Base-by-base conservation (phyloP, 2,113 vertebrate species). In the Chloropsis hardwickii region DNA sequence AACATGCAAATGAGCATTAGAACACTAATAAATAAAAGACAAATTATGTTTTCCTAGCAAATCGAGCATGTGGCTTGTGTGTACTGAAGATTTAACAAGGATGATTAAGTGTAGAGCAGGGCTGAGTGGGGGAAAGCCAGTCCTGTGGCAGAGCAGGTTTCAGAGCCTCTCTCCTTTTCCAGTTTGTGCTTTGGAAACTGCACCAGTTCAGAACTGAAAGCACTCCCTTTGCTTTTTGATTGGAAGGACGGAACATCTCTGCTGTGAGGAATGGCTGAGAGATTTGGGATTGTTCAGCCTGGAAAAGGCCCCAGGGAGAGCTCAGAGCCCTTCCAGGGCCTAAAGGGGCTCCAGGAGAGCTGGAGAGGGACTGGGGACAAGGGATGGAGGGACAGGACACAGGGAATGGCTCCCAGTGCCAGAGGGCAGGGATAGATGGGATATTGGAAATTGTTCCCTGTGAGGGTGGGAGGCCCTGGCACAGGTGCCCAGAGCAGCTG, bases 1-100 rank as follows among this genome's bases (percentile, higher is more conserved):
- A 85, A 54, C 48, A 11, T 2, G 3, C 47, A 95, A 91, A 56
- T 16, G 14, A 87, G 53, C 5, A 8, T 54, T 23, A 72, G 86
- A 33, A 1, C 57, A 9, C 44, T 57, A 77, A 90, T 90, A 93
- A 90, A 85, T 60, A 57, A 57, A 76, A 92, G 81, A 60, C 48
- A 92, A 79, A 90, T 48, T 15, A 54, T 66, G 62, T 97, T 96
- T 96, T 81, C 78, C 53, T 42, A 64, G 87, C 57, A 91, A 94
- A 92, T 81, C 1, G 17, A 77, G 81, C 81, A 37, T 64, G 73
- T 24, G 90, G 51, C 56, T 67, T 5, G 16, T 71, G 69, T 71
- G 53, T 65, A 10, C 78, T 66, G 70, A 62, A 47, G 80, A 37
- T 73, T 77, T 88, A 67, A 60, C 60, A 33, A 50, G 35, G 40